Percentiles rank a stretch among this genome's conserved stretches.
Evolutionary conservation across 2,113 vertebrate species (phyloP).

Genomic region (Scomber scombrus): DNA sequence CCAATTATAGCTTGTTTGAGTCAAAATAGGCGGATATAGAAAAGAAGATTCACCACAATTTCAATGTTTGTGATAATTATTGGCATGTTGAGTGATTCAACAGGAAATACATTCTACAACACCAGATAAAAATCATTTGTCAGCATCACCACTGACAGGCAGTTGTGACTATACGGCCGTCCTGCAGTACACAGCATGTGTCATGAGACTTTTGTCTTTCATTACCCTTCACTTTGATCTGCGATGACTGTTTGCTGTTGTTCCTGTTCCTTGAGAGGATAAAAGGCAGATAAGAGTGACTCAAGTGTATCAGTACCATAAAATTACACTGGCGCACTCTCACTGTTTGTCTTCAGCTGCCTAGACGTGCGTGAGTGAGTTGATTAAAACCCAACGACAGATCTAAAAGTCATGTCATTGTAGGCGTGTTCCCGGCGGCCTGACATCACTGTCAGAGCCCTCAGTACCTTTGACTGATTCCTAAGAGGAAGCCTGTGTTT

Average conservation of each 20-base stretch:
- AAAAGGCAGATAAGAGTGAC: conserved; percentile 46
- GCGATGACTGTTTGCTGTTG: conserved; percentile 38
- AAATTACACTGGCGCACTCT: conserved; percentile 40
- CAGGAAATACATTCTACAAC: background rate
- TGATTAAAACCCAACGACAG: conserved; percentile 26
- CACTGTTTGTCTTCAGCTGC: conserved; percentile 32
- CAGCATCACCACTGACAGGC: conserved; percentile 16
- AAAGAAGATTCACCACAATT: background rate
- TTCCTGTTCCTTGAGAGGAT: conserved; percentile 46
- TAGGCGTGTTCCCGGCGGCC: background rate
- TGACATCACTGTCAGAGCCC: conserved; percentile 14
- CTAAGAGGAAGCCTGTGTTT: conserved; percentile 48
- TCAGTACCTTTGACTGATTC: conserved; percentile 29
- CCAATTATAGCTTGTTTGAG: too few relatives aligned
- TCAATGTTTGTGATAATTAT: background rate
- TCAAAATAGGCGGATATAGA: too few relatives aligned
- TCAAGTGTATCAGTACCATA: conserved; percentile 44
- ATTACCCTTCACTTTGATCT: conserved; percentile 46
- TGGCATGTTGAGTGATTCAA: background rate
- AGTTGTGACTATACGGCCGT: background rate
- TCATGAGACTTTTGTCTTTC: conserved; percentile 46
- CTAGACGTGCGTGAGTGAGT: conserved; percentile 5
- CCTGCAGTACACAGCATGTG: background rate
- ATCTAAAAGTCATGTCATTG: conserved; percentile 13
- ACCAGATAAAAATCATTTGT: background rate